Evolutionary conservation across 2,888 invertebrate species (phyloP), one percentile per base, ranked within the genome.

Genomic region (Encarsia formosa): DNA sequence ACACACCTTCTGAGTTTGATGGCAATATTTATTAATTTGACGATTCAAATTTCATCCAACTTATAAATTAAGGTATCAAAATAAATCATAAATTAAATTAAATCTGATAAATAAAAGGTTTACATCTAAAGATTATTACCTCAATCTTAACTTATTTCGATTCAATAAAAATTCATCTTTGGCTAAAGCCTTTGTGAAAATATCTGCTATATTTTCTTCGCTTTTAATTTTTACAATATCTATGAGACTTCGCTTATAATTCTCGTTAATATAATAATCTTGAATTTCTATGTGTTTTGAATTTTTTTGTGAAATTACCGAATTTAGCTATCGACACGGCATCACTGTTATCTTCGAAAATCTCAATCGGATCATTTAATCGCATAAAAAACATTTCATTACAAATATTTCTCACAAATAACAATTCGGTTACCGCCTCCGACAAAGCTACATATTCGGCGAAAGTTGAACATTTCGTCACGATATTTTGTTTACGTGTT

Each of bases 321-420:
- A 34, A 56, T 23, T 57, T 57, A 0, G 54, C 56, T 29, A 58
- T 49, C 9, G 8, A 42, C 5, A 59, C 38, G 11, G 52, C 59
- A n/a, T 54, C 50, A 11, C 48, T 40, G 22, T 59, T 56, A 29
- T 56, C 59, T 44, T 59, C 48, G 35, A 43, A 52, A 1, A 52
- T 52, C 11, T 11, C 31, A 13, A 9, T 50, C 18, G 4, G 15
- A 8, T 16, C 31, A 31, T 16, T 35, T 5, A 16, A 35, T 16
- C 18, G 4, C 18, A 4, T 9, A 16, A 16, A 2, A 35, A 16
- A 5, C 11, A 11, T 35, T n/a, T n/a, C n/a, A n/a, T n/a, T n/a
- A 35, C 15, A 8, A 16, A n/a, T 4, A 35, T 2, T 35, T 35
- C 18, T 5, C 18, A 18, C 4, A 4, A 15, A 9, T n/a, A 11